Conservation (phyloP, 2,797 vertebrate species). For the Myotis findleyi region DNA sequence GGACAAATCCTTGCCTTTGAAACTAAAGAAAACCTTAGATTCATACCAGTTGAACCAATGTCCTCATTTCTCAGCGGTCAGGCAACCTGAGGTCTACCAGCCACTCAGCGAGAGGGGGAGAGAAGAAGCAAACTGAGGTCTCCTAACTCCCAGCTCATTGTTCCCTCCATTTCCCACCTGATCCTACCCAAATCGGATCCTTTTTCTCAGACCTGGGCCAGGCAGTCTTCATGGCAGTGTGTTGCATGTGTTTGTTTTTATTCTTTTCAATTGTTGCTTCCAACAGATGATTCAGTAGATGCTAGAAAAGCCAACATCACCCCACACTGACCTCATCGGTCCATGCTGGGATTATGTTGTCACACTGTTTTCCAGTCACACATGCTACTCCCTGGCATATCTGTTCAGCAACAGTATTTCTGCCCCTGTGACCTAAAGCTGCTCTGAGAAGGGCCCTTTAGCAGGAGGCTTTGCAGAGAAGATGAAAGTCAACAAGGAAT, state of each 20-base stretch:
- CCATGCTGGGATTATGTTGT: conserved; percentile 73
- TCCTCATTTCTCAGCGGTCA: conserved; percentile 25
- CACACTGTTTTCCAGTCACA: conserved; percentile 70
- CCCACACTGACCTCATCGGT: conserved; percentile 74
- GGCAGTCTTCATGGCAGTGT: background rate
- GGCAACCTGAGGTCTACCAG: background rate
- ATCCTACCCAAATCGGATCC: background rate
- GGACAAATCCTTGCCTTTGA: conserved; percentile 21
- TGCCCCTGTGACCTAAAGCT: conserved; percentile 60
- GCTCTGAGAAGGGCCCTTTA: conserved; percentile 65
- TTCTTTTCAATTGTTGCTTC: conserved; percentile 62
- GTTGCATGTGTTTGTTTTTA: conserved; percentile 71
- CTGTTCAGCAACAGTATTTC: conserved; percentile 59
- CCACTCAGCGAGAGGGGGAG: background rate
- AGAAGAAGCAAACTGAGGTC: background rate
- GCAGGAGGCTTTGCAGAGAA: conserved; percentile 35
- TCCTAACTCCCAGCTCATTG: background rate
- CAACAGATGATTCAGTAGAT: conserved; percentile 73
- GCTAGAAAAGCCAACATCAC: conserved; percentile 67
- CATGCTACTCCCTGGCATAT: conserved; percentile 72
- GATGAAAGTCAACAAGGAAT: conserved; percentile 64
- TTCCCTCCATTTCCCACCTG: background rate
- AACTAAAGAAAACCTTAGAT: conserved; percentile 11
- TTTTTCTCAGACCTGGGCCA: background rate
- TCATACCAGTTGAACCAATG: background rate